phyloP scores from a whole-genome alignment of 2,113 vertebrate genomes.

The Apeltes quadracus region DNA sequence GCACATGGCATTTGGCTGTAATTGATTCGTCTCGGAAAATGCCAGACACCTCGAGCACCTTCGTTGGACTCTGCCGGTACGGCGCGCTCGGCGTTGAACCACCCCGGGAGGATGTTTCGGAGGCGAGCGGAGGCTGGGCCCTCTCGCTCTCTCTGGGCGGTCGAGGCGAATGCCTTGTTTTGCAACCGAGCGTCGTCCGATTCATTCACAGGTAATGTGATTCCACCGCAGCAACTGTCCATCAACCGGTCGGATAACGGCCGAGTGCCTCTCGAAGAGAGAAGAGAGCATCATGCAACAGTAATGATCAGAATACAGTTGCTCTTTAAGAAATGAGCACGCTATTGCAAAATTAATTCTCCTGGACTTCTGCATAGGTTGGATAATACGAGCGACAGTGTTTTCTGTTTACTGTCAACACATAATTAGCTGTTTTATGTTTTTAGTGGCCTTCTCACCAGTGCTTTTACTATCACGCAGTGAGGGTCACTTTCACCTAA shows the following conservation, averaged over 20 bases:
- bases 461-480: not conserved
- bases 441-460: too few species aligned
- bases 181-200: conserved; percentile 54
- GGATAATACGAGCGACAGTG: too few species aligned
- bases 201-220: conserved; percentile 51
- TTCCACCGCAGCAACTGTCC: conserved; percentile 29
- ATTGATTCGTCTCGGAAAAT: conserved; percentile 65
- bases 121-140: too few species aligned
- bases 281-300: conserved; percentile 13
- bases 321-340: too few species aligned
- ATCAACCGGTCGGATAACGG: conserved; percentile 23
- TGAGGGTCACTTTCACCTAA: not conserved
- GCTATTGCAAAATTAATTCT: too few species aligned
- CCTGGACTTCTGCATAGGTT: too few species aligned
- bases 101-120: conserved; percentile 39
- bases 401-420: too few species aligned
- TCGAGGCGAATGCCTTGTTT: conserved; percentile 57
- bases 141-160: conserved; percentile 43
- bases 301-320: not conserved
- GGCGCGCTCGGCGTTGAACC: conserved; percentile 21
- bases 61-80: not conserved
- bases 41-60: conserved; percentile 38
- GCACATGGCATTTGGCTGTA: conserved; percentile 61
- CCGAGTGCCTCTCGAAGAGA: too few species aligned
- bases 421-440: too few species aligned